phyloP scores from a whole-genome alignment of 1,140 invertebrate species.

The Neotoxoptera formosana region DNA sequence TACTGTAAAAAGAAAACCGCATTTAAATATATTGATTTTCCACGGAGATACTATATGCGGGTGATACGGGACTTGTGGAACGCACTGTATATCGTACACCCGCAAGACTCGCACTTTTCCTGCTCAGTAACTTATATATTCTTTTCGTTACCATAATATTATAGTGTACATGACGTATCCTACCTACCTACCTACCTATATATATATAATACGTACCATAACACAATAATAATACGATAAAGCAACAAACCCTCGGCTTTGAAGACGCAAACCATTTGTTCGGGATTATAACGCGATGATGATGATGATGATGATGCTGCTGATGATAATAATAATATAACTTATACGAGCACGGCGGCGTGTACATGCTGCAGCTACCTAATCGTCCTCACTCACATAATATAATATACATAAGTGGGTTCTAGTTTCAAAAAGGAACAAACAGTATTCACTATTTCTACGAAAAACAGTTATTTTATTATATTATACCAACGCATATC shows the following conservation, averaged over 20 bases:
- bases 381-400: not conserved
- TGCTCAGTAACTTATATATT: not conserved
- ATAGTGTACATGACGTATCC: not conserved
- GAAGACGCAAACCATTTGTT: conserved; percentile 38
- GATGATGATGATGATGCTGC: no score
- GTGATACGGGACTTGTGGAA: no score
- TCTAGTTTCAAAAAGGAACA: not conserved
- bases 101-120: not conserved
- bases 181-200: no score
- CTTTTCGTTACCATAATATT: not conserved
- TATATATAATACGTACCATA: not conserved
- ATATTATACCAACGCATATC: not conserved
- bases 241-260: not conserved
- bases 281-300: not conserved
- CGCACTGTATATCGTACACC: not conserved
- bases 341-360: not conserved
- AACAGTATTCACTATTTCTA: not conserved
- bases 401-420: not conserved
- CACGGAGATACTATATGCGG: no score
- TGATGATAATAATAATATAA: not conserved
- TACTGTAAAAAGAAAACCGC: no score
- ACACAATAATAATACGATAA: not conserved
- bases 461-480: not conserved
- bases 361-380: not conserved
- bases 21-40: no score